phyloP scores from a whole-genome alignment of 2,797 vertebrate genomes.

The Bucorvus abyssinicus region DNA sequence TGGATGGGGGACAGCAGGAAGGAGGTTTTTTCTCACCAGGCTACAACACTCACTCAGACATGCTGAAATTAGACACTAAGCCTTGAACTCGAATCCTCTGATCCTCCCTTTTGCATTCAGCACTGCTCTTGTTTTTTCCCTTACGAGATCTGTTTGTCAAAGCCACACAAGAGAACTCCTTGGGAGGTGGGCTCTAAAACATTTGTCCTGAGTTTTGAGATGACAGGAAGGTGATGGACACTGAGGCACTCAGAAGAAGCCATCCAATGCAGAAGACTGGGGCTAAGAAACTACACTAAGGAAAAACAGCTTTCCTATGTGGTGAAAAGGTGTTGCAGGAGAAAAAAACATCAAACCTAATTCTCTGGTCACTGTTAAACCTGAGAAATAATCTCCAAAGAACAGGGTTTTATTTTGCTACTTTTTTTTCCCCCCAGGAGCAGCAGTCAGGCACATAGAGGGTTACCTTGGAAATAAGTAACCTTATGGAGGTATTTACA shows the following conservation, averaged over 20 bases:
- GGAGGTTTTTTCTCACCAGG: not conserved
- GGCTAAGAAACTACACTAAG: not conserved
- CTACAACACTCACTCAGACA: not conserved
- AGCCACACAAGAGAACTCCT: not conserved
- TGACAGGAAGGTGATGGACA: not conserved
- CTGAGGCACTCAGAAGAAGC: not conserved
- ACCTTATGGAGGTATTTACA: not conserved
- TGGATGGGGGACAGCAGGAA: not conserved
- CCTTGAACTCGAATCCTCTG: not conserved
- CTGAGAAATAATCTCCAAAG: not conserved
- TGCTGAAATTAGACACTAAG: slow-evolving; percentile 10
- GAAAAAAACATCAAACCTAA: not conserved
- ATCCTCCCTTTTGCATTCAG: not conserved
- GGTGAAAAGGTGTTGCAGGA: not conserved
- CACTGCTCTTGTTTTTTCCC: not conserved
- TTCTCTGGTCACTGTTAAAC: not conserved
- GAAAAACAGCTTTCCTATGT: not conserved
- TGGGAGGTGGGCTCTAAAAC: not conserved
- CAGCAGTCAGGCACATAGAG: not conserved
- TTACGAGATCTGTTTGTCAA: not conserved
- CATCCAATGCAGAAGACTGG: not conserved
- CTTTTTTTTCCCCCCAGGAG: not conserved
- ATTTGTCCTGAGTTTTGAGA: not conserved
- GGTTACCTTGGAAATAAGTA: slow-evolving; percentile 21
- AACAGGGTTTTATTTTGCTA: not conserved